Evolutionary conservation across 2,797 vertebrate genomes (phyloP).

Genomic region (Luscinia luscinia): DNA sequence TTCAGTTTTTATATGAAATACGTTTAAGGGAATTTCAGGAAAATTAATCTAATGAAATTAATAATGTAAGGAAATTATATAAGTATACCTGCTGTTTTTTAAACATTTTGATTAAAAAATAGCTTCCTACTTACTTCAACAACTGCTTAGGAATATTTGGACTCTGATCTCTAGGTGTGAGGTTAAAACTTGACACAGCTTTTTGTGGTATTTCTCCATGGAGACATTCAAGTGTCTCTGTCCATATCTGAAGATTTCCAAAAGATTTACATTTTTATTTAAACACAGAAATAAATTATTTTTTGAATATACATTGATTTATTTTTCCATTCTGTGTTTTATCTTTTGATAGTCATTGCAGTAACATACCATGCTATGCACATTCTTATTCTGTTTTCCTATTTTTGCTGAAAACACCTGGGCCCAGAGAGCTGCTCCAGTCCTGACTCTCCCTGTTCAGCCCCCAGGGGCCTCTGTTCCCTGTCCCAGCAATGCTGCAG

Average conservation of each 20-base stretch:
- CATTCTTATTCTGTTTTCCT: neutral
- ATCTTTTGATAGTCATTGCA: neutral
- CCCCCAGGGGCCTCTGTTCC: neutral
- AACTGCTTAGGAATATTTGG: neutral
- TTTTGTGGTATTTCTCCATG: neutral
- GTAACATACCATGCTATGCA: neutral
- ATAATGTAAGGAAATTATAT: neutral
- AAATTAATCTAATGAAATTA: neutral
- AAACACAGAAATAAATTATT: neutral
- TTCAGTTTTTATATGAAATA: constrained; percentile 8
- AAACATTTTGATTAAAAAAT: neutral
- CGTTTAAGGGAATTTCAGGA: neutral
- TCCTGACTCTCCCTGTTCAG: neutral
- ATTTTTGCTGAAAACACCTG: neutral
- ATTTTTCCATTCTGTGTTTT: neutral
- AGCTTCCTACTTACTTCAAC: neutral
- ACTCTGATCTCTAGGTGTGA: neutral
- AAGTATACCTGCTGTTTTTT: neutral
- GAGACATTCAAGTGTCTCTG: neutral
- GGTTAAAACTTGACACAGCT: neutral
- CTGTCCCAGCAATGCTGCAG: neutral
- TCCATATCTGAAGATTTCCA: neutral
- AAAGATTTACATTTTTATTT: neutral
- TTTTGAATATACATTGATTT: neutral
- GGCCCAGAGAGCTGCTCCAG: neutral